Conservation (phyloP, 2,888 invertebrate species). For the Rhyacophila evoluta region DNA sequence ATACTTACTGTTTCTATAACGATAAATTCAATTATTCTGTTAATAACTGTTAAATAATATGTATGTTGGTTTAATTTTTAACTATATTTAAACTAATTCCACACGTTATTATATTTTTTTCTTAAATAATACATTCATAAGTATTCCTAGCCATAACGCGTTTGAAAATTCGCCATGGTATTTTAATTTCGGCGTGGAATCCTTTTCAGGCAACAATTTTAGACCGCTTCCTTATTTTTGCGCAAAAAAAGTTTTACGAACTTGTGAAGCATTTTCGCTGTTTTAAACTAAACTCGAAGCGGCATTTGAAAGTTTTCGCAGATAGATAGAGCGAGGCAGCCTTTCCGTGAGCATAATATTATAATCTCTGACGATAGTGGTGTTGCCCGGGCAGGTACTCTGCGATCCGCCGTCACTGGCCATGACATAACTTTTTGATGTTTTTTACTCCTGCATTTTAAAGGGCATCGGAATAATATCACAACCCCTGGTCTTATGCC, state of each 20-base stretch:
- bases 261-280: slow-evolving; percentile 18
- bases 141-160: too few relatives aligned
- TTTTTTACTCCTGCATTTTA: background rate
- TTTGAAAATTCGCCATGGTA: background rate
- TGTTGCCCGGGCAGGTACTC: background rate
- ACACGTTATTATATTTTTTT: too few relatives aligned
- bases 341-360: background rate
- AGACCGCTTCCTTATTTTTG: slow-evolving; percentile 17
- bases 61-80: too few relatives aligned
- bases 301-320: slow-evolving; percentile 3
- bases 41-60: too few relatives aligned
- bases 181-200: background rate
- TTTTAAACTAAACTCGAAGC: slow-evolving; percentile 7
- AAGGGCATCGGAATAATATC: background rate
- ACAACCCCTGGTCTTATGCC: background rate
- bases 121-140: too few relatives aligned
- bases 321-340: slow-evolving; percentile 1
- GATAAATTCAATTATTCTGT: too few relatives aligned
- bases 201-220: background rate
- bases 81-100: too few relatives aligned
- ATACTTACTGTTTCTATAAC: too few relatives aligned
- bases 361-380: background rate
- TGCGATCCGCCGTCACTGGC: background rate
- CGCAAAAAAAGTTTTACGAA: background rate
- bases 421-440: background rate